Evolutionary conservation across 2,113 vertebrate genomes (phyloP).

Genomic region (Hassar affinis): DNA sequence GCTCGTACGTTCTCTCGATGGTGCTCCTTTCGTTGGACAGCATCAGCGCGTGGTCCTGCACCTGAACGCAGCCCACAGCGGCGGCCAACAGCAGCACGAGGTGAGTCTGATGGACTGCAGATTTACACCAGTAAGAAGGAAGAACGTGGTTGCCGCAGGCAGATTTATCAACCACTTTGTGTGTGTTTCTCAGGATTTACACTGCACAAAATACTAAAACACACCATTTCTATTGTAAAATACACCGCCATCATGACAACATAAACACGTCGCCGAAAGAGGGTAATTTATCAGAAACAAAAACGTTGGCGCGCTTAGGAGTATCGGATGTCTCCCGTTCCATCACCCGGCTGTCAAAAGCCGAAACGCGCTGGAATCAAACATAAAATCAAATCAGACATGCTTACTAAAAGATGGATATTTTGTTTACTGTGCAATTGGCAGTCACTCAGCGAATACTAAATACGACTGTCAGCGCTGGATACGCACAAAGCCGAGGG

Average conservation of each 20-base stretch:
- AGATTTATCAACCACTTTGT: neutral
- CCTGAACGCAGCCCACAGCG: slow-evolving; percentile 74
- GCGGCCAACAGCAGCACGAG: slow-evolving; percentile 80
- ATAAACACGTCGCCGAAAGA: slow-evolving; percentile 7
- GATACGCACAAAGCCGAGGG: slow-evolving; percentile 17
- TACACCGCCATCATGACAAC: slow-evolving; percentile 11
- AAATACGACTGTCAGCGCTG: slow-evolving; percentile 31
- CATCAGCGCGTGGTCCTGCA: slow-evolving; percentile 77
- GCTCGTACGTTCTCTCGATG: slow-evolving; percentile 94
- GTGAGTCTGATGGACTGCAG: slow-evolving; percentile 62
- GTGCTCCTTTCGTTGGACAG: slow-evolving; percentile 82
- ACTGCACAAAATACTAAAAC: neutral
- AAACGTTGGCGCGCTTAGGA: slow-evolving; percentile 15
- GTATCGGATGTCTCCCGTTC: slow-evolving; percentile 17
- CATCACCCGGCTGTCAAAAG: slow-evolving; percentile 26
- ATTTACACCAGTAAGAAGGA: neutral
- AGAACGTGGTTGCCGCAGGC: neutral
- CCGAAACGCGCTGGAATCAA: slow-evolving; percentile 11
- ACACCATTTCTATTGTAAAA: slow-evolving; percentile 22
- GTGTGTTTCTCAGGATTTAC: slow-evolving; percentile 12
- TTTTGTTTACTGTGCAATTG: slow-evolving; percentile 29
- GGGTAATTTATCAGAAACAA: slow-evolving; percentile 5
- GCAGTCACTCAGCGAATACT: slow-evolving; percentile 38
- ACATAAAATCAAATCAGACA: slow-evolving; percentile 33
- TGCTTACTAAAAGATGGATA: slow-evolving; percentile 11